These are phyloP conservation scores for Polyergus mexicanus DNA, from an alignment of 1,140 invertebrate species.

Conservation along the genomic window DNA sequence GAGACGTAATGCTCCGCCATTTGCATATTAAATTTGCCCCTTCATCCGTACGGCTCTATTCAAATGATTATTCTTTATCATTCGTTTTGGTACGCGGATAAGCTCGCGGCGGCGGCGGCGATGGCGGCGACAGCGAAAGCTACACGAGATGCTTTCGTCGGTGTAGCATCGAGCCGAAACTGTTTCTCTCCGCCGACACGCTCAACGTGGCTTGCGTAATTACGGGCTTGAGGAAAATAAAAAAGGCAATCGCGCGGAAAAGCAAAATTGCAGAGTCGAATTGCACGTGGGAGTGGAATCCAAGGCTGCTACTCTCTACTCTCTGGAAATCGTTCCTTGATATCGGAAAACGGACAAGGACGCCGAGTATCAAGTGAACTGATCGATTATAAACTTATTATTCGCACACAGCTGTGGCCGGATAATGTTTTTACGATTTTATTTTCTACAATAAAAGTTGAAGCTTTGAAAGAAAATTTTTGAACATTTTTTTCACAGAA, in stretches of 20 bases:
- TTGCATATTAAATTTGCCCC: slow-evolving; percentile 79
- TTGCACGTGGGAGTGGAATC: slow-evolving; percentile 60
- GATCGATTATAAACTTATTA: slow-evolving; percentile 63
- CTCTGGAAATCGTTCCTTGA: slow-evolving; percentile 55
- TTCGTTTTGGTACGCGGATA: slow-evolving; percentile 60
- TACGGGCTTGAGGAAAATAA: slow-evolving; percentile 61
- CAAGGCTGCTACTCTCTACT: slow-evolving; percentile 40
- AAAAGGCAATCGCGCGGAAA: slow-evolving; percentile 69
- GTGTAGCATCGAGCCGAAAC: slow-evolving; percentile 43
- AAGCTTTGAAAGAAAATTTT: background rate
- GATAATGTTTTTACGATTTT: slow-evolving; percentile 30
- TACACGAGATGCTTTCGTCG: slow-evolving; percentile 27
- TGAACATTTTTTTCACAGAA: background rate
- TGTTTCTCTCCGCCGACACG: slow-evolving; percentile 34
- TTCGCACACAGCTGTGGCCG: slow-evolving; percentile 5
- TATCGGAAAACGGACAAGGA: slow-evolving; percentile 41
- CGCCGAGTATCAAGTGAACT: background rate
- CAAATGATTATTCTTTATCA: slow-evolving; percentile 78
- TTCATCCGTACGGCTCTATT: slow-evolving; percentile 72
- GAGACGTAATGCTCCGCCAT: slow-evolving; percentile 74
- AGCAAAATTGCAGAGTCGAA: slow-evolving; percentile 73
- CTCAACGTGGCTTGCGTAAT: slow-evolving; percentile 42
- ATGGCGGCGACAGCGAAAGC: background rate
- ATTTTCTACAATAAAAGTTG: slow-evolving; percentile 4
- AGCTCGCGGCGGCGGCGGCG: slow-evolving; percentile 11